Base-by-base conservation (phyloP, 2,797 vertebrate genomes). In the Nannoperca australis region DNA sequence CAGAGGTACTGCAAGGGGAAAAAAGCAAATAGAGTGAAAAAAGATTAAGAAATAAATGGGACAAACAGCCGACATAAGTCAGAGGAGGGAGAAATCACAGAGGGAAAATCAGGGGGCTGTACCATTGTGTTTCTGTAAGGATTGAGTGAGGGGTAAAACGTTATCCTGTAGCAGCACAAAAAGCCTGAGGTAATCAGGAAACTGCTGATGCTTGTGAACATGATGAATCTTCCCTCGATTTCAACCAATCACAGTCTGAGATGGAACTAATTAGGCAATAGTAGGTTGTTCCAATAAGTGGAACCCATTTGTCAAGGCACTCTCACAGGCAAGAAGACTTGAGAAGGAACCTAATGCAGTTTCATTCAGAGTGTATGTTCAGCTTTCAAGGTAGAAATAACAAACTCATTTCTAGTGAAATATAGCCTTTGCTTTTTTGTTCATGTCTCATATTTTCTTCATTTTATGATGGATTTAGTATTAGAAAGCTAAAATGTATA, bases 191-290 rank as follows among this genome's bases (percentile, higher is more conserved):
- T 85, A 90, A 92, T 93, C 87, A 85, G 78, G 75, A 92, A 94
- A 94, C 84, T 91, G 91, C 90, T 92, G 92, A 95, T 91, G 89
- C 88, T 70, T 77, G 78, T 76, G 71, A 86, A 89, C 82, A 76
- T 62, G 5, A 89, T 93, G 84, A 89, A 94, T 91, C 90, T 86
- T 78, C 58, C 68, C 69, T 73, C 34, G 7, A 86, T 85, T 86
- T 89, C 81, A 85, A 83, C 91, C 92, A 90, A 92, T 93, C 89
- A 84, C 32, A 13, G 77, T 53, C 51, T 70, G 77, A 81, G 81
- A 91, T 80, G 75, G 84, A 93, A 87, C 86, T 93, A 95, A 94
- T 93, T 91, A 91, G 81, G 81, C 78, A 84, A 62, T 76, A 79
- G 85, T 90, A 86, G 82, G 81, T 88, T 87, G 88, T 82, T 90